Evolutionary conservation across 2,888 invertebrate genomes (phyloP).

Genomic region (Mythimna pallens): DNA sequence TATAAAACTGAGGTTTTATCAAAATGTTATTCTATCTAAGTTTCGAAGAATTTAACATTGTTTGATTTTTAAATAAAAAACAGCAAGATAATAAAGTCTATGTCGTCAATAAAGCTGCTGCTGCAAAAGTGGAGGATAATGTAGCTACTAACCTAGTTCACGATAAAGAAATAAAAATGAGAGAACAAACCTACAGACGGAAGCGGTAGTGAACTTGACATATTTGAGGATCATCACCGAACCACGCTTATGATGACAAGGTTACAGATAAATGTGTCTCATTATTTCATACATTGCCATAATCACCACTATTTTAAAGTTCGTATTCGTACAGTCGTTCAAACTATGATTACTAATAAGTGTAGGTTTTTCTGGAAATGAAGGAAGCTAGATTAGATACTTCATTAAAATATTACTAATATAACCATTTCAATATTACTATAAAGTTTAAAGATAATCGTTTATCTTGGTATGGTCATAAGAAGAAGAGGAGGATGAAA

Average conservation of each 20-base stretch:
- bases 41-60: not conserved
- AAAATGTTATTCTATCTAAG: too few relatives aligned
- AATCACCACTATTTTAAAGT: not conserved
- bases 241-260: conserved; percentile 15
- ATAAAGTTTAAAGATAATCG: too few relatives aligned
- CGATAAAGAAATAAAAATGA: conserved; percentile 4
- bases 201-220: conserved; percentile 40
- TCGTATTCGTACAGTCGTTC: not conserved
- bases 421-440: too few relatives aligned
- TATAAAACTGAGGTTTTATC: not conserved
- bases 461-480: too few relatives aligned
- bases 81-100: not conserved
- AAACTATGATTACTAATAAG: conserved; percentile 1
- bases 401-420: too few relatives aligned
- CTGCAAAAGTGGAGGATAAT: not conserved
- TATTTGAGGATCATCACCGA: conserved; percentile 45
- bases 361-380: not conserved
- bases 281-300: not conserved
- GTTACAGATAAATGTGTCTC: conserved; percentile 26
- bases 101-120: not conserved
- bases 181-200: conserved; percentile 9
- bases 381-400: not conserved
- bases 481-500: too few relatives aligned
- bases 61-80: not conserved
- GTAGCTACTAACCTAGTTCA: not conserved